Evolutionary conservation across 2,113 vertebrate species (phyloP), one percentile per base, ranked within the genome.

Genomic region (Canis aureus): DNA sequence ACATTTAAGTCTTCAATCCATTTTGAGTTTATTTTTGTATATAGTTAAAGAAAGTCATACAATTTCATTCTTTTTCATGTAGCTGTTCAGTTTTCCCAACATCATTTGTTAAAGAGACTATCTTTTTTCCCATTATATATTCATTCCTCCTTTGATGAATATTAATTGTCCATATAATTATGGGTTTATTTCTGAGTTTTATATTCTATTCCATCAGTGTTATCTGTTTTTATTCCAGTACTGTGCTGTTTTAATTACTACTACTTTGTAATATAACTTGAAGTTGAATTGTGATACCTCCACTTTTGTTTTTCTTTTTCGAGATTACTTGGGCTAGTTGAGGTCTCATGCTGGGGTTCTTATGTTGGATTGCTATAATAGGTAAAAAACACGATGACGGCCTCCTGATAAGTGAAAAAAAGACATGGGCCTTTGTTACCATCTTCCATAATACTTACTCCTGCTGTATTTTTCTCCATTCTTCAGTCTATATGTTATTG

Each of bases 361-460:
- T 67, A 25, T 74, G 13, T n/a, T 76, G 38, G 3, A 6, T 69
- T 60, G 27, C 7, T 7, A 53, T 7, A 60, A 7, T 38, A 22
- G 27, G 2, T 51, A 22, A 57, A 79, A 11, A 91, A 78, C 1
- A n/a, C 10, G 64, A 16, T 38, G 5, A 90, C 29, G 17, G 11
- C 13, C 80, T n/a, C 69, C 29, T 51, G 35, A 2, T 43, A 53
- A 62, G 13, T 76, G 11, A 11, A 13, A 49, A 27, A 51, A 60
- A n/a, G 13, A 2, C 25, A 29, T 22, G 8, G 60, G 0, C 11
- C 1, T 1, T 1, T 55, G 27, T 85, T 43, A 71, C 8, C 2
- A 1, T 88, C 16, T 74, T 9, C 78, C 35, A 53, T 15, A 15
- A 5, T 67, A 64, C n/a, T 83, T 57, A 19, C 7, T n/a, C 0